Percentiles rank a stretch among this genome's conserved stretches.
Evolutionary conservation across 2,113 vertebrate species (phyloP).

Genomic region (Seriola dumerili): DNA sequence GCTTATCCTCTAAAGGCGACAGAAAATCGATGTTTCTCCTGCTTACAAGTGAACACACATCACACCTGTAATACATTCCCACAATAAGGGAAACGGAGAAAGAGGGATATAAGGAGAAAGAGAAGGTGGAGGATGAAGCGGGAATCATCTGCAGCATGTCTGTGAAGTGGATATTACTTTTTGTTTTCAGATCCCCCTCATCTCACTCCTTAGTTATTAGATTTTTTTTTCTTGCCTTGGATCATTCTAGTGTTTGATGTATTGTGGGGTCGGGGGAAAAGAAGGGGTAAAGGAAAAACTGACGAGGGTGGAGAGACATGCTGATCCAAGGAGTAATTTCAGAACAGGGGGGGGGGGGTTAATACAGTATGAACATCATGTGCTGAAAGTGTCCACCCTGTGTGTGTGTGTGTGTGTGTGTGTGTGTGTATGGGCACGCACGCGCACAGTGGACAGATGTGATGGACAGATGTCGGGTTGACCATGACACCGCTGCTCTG

Average conservation of each 20-base stretch:
- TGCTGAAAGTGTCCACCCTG: slow-evolving; percentile 20
- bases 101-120: neutral
- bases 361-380: slow-evolving; percentile 18
- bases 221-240: slow-evolving; percentile 6
- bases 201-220: slow-evolving; percentile 34
- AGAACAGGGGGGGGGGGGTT: neutral
- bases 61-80: slow-evolving; percentile 72
- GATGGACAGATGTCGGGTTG: slow-evolving; percentile 65
- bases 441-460: slow-evolving; percentile 58
- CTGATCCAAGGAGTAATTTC: slow-evolving; percentile 13
- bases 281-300: neutral
- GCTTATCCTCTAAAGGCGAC: slow-evolving; percentile 67
- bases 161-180: slow-evolving; percentile 69
- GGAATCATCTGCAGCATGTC: slow-evolving; percentile 45
- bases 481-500: slow-evolving; percentile 33
- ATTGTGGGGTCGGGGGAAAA: slow-evolving; percentile 7
- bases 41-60: slow-evolving; percentile 69
- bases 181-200: slow-evolving; percentile 47
- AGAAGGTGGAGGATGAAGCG: slow-evolving; percentile 20
- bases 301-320: slow-evolving; percentile 12
- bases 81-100: slow-evolving; percentile 60
- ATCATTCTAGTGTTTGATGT: slow-evolving; percentile 55
- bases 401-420: slow-evolving; percentile 15
- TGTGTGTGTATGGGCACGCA: slow-evolving; percentile 2
- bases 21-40: slow-evolving; percentile 73